Base-by-base conservation (phyloP, 2,888 invertebrate genomes). In the Drosophila maculinotata region DNA sequence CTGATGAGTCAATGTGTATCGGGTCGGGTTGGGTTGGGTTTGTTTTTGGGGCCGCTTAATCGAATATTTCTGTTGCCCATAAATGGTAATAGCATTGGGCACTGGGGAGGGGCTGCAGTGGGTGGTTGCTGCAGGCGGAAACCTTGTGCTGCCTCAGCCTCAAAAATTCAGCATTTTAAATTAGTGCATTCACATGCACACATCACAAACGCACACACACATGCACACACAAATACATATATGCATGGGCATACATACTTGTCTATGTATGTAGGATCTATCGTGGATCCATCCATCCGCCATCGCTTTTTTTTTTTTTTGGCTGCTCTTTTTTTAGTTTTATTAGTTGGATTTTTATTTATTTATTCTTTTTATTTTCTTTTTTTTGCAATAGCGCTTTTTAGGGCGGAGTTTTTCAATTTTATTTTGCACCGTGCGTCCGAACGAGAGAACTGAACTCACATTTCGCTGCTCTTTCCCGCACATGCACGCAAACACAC, bases 331-430 rank as follows among this genome's bases (percentile, higher is more conserved):
- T 57, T 65, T 78, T 74, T 80, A 81, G 84, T 70, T 80, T 80
- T 84, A 87, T 80, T 87, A 80, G 85, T 73, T 84, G 73, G 74
- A 64, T 80, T 87, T 84, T 87, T 84, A 77, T 80, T 80, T 79
- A 77, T 84, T 78, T 66, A 64, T 42, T 39, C n/a, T 52, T 66
- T 69, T 65, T 69, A 62, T 68, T 59, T 42, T 35, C 51, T 45
- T 68, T 69, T 63, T 59, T 81, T 69, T 67, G 66, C 65, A 71
- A 72, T 65, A 71, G 63, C 74, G 73, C 76, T 72, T 89, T 90
- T 90, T 88, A 88, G 91, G 90, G 90, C 91, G 90, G 90, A 89
- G 90, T 91, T 91, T 91, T 91, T 90, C 88, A 87, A 85, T 89
- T 91, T 90, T 89, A 89, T 90, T 90, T 88, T 88, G 79, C 71